Evolutionary conservation across 2,888 invertebrate species (phyloP), one percentile per base, ranked within the genome.

Genomic region (Hydrotaea diabolus): DNA sequence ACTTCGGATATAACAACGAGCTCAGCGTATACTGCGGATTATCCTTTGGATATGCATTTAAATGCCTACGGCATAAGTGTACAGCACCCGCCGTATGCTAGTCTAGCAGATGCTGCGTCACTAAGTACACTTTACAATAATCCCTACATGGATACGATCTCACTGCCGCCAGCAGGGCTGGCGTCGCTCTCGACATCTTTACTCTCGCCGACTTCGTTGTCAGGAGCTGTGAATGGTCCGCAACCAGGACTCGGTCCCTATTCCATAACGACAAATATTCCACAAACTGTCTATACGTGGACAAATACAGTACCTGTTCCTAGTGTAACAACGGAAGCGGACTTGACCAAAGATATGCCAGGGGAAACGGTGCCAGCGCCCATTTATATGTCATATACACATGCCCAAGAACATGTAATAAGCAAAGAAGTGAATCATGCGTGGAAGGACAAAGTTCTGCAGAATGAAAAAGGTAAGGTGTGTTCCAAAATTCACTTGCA

Each of bases 401-500:
- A 87, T 15, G 83, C 73, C 26, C 86, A 86, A 2, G 91, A 91
- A 72, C 88, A 90, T 73, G 81, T 87, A 0, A 91, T 91, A 15
- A 87, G 87, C 26, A 91, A 91, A 85, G 90, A 91, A 74, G 87
- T 89, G 46, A 92, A 92, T 88, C 90, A 90, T 89, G 93, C 93
- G 49, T 94, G 94, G 94, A 94, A 94, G 87, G 94, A 94, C 85
- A 92, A 94, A 66, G 94, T 94, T 0, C 86, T 94, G 87, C 94
- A 94, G 90, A 93, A 94, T 82, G 95, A 95, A 90, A 94, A 94
- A 93, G 94, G 94, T 94, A 83, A 87, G 15, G 3, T 31, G 2
- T 31, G 31, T n/a, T n/a, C n/a, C n/a, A n/a, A n/a, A n/a, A n/a
- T n/a, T n/a, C n/a, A n/a, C n/a, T n/a, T n/a, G n/a, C n/a, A n/a